These are phyloP conservation scores for Psittacula echo DNA, from an alignment of 2,797 vertebrate genomes.

Conservation along the genomic window DNA sequence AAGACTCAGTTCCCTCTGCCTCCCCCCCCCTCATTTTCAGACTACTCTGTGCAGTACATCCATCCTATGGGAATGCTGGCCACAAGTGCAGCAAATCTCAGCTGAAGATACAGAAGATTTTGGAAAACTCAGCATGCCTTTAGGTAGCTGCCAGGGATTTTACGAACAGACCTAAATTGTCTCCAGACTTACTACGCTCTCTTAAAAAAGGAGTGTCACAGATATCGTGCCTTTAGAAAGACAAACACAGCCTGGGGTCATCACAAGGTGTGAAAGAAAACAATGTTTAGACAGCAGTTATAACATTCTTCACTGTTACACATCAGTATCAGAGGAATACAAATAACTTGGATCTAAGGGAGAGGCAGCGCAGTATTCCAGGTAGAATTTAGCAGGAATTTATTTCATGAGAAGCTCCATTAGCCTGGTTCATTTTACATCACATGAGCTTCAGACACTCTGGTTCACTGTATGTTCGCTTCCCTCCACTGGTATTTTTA, in stretches of 20 bases:
- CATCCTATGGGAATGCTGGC: background rate
- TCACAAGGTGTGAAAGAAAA: background rate
- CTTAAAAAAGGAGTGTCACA: background rate
- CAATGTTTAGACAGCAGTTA: background rate
- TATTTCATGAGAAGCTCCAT: constrained; percentile 26
- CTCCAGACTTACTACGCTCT: background rate
- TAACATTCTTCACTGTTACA: background rate
- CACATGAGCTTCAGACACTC: background rate
- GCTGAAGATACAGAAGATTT: background rate
- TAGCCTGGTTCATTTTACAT: background rate
- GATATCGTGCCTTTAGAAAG: background rate
- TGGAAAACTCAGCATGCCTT: background rate
- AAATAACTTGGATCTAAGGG: background rate
- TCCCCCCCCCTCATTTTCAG: background rate
- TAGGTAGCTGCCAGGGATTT: background rate
- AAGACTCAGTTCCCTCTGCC: background rate
- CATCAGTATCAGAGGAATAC: background rate
- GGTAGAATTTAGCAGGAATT: background rate
- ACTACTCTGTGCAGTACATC: background rate
- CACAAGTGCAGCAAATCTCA: background rate
- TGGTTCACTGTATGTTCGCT: background rate
- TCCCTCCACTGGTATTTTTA: background rate
- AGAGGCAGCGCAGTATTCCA: background rate
- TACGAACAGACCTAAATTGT: background rate
- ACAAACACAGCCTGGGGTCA: background rate